Evolutionary conservation across 2,888 invertebrate genomes (phyloP), one percentile per base, ranked within the genome.

Genomic region (Macrosoma leucophasiata): DNA sequence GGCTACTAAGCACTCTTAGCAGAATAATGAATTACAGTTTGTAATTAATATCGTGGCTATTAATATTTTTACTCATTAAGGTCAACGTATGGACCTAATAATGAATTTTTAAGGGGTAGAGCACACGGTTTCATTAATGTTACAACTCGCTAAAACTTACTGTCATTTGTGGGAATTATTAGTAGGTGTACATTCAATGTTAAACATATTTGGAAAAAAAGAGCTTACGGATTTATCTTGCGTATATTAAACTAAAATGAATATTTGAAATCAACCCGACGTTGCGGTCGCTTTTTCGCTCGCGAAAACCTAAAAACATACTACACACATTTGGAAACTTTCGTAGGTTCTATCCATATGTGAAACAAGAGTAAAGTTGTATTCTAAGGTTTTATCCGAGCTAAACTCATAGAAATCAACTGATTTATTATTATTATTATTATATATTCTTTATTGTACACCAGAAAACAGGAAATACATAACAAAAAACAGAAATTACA

Each of bases 21-120:
- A 43, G 37, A 29, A 45, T 44, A 50, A 49, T 50, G 45, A 55
- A 55, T 56, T 47, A 41, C 48, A 39, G 45, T 53, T 51, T 46
- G 51, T 53, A 57, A 53, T 57, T 52, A 55, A 53, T 55, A 50
- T 39, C 41, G 27, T 27, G 39, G 49, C 50, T 50, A 56, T 55
- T 57, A 52, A 53, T 56, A 57, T 53, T 57, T 54, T 53, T 56
- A 50, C 50, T 53, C 57, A 51, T 57, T 56, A 57, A 46, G 45
- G 45, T 30, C 37, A 45, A 35, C 42, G 41, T 47, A 47, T 39
- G 43, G 36, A 39, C 33, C 32, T 35, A 35, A 34, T 49, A 50
- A 50, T 48, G 40, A 32, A 32, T 32, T 44, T 41, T 43, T 40
- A 43, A n/a, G n/a, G n/a, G 38, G 48, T 29, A 19, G 20, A 24